These are phyloP conservation scores for Acleris emargana DNA, from an alignment of 2,888 invertebrate genomes.

Conservation along the genomic window DNA sequence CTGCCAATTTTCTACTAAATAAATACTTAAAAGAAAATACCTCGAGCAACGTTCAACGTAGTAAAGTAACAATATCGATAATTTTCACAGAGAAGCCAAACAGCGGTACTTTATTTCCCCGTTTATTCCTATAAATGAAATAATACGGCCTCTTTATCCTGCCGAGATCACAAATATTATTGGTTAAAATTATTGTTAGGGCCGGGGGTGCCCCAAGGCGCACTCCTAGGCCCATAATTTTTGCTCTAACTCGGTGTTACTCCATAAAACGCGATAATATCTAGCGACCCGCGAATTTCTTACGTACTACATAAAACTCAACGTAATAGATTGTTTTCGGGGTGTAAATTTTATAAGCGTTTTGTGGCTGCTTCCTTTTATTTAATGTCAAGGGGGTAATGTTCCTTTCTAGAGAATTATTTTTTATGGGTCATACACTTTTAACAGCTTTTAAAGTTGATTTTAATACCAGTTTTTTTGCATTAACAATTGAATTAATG, in stretches of 20 bases:
- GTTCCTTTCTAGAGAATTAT: conserved; percentile 6
- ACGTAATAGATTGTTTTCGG: conserved; percentile 73
- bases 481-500: no score
- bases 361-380: conserved; percentile 52
- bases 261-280: conserved; percentile 81
- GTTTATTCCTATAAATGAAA: conserved; percentile 59
- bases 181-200: conserved; percentile 69
- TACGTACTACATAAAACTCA: conserved; percentile 70
- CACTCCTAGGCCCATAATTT: conserved; percentile 76
- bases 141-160: conserved; percentile 64
- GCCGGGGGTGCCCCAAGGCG: conserved; percentile 76
- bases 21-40: neutral
- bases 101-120: conserved; percentile 32
- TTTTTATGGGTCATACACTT: neutral
- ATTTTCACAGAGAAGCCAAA: conserved; percentile 12
- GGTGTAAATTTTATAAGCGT: conserved; percentile 65
- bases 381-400: conserved; percentile 44
- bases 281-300: conserved; percentile 76
- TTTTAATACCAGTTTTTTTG: no score
- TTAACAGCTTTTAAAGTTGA: no score
- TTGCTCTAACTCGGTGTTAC: conserved; percentile 81
- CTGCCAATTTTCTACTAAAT: no score
- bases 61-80: neutral
- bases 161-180: conserved; percentile 74
- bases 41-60: neutral